Evolutionary conservation across 1,140 invertebrate species (phyloP), one percentile per base, ranked within the genome.

Genomic region (Brevipalpus yothersi): DNA sequence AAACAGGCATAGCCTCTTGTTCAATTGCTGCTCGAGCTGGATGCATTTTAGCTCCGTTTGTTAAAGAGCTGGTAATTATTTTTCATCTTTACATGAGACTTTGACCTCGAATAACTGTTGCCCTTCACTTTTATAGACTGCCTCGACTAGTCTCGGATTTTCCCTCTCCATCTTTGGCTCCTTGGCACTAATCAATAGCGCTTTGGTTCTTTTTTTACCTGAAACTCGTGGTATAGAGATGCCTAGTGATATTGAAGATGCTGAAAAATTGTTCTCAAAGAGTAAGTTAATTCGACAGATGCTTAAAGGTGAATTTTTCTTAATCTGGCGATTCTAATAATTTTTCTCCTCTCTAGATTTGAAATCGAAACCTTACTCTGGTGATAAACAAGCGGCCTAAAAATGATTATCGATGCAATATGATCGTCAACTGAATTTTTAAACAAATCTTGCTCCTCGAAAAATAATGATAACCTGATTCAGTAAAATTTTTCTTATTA

Each of bases 21-120:
- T 72, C 71, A 9, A 66, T 67, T 23, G 59, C 59, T 21, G 71
- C 69, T 1, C 61, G 72, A 55, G 60, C 71, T 17, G 71, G 71
- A 1, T 67, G 66, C 17, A 68, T 73, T 58, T 31, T 68, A 11
- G 68, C 71, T 4, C 72, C 72, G 12, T 67, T 75, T 65, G 75
- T 78, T 42, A 76, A 77, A 66, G 63, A 75, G 59, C 62, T 78
- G 62, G 77, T 57, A 21, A 43, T 40, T 43, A 57, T 19, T 21
- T 19, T 11, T 53, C 21, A 11, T 12, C 1, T 21, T 53, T 4
- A 11, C 21, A 4, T 12, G n/a, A 17, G 15, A 21, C n/a, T 15
- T 17, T 17, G 11, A 53, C 17, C 17, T 11, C 2, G 5, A 53
- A 19, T 45, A 15, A 45, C n/a, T 45, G 12, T 45, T 59, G 15